Conservation (phyloP, 2,888 invertebrate genomes). For the Vesta saturnalis region DNA sequence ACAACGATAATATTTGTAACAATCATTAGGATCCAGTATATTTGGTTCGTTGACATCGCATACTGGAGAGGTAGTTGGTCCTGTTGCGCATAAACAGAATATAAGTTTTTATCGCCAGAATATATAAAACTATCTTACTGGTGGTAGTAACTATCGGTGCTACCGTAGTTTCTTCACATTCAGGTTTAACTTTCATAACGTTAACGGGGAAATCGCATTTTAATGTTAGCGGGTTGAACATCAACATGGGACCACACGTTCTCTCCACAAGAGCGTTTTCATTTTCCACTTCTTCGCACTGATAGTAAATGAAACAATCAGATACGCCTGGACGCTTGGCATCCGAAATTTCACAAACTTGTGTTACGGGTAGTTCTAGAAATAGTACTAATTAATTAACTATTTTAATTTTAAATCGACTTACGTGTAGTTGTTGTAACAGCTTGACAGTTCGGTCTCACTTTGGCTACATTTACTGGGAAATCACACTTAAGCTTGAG, state of each 20-base stretch:
- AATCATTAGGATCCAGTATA: background rate
- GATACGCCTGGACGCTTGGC: slow-evolving; percentile 55
- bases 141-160: background rate
- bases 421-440: background rate
- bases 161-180: slow-evolving; percentile 4
- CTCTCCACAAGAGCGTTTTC: slow-evolving; percentile 66
- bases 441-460: background rate
- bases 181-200: slow-evolving; percentile 11
- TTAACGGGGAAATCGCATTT: slow-evolving; percentile 60
- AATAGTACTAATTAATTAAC: background rate
- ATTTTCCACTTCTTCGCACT: slow-evolving; percentile 66
- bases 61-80: background rate
- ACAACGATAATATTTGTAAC: background rate
- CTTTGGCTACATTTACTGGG: background rate
- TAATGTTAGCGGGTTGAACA: slow-evolving; percentile 73
- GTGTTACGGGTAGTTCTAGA: background rate
- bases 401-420: background rate
- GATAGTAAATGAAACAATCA: slow-evolving; percentile 76
- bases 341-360: background rate
- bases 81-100: background rate
- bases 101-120: background rate
- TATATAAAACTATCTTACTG: background rate
- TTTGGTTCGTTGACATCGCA: slow-evolving; percentile 7
- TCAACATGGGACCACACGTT: slow-evolving; percentile 70
- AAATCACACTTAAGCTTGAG: background rate